A percentile compares a stretch with the other conserved stretches of the same genome.
phyloP scores from a whole-genome alignment of 2,888 invertebrate species.

The Eupithecia subumbrata region DNA sequence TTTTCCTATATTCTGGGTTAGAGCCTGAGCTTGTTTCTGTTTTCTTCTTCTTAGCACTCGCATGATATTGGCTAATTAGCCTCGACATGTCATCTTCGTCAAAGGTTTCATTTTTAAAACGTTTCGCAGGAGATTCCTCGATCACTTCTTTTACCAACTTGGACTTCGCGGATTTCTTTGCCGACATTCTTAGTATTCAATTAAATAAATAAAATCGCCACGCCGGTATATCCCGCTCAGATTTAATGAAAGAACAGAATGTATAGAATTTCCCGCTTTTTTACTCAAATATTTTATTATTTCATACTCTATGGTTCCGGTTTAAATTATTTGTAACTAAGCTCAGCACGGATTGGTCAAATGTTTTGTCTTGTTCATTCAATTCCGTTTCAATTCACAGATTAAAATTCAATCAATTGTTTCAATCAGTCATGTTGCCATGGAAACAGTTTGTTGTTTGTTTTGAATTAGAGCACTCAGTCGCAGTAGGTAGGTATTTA shows the following conservation, averaged over 20 bases:
- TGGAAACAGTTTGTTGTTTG: slow-evolving; percentile 57
- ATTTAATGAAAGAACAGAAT: neutral
- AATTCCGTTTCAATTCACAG: no score
- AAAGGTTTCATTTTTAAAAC: slow-evolving; percentile 49
- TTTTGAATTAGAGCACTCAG: neutral
- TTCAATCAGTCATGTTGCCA: slow-evolving; percentile 52
- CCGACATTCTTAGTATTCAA: slow-evolving; percentile 52
- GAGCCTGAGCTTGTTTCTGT: slow-evolving; percentile 53
- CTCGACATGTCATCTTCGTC: slow-evolving; percentile 61
- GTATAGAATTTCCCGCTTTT: neutral
- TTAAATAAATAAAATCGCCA: neutral
- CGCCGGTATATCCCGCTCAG: neutral
- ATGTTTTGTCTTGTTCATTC: neutral
- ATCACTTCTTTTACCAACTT: slow-evolving; percentile 64
- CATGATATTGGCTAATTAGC: slow-evolving; percentile 57
- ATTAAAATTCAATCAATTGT: no score
- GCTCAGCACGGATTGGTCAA: slow-evolving; percentile 12
- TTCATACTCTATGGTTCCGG: slow-evolving; percentile 2
- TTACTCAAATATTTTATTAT: neutral
- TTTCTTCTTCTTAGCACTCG: slow-evolving; percentile 63
- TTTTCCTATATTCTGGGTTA: slow-evolving; percentile 64
- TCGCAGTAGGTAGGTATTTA: no score
- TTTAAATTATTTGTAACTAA: neutral
- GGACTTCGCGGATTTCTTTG: slow-evolving; percentile 59
- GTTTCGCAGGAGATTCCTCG: slow-evolving; percentile 53